These are phyloP conservation scores for Blastobasis adustella DNA, from an alignment of 2,888 invertebrate species.

Conservation along the genomic window DNA sequence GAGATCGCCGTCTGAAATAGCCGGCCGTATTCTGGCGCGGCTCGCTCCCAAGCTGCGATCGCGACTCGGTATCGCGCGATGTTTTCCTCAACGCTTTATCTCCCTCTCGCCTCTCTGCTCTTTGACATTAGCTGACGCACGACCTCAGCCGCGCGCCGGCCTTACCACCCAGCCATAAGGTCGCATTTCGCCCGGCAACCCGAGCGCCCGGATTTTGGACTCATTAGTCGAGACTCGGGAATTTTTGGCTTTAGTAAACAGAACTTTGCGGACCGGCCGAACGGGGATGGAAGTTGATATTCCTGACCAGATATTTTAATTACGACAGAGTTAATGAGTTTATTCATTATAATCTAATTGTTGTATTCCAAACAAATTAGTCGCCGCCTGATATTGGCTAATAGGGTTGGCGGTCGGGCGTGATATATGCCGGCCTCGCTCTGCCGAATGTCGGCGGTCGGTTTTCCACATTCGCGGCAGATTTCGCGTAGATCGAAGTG, in stretches of 20 bases:
- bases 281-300: slow-evolving; percentile 16
- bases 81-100: slow-evolving; percentile 65
- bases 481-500: not conserved
- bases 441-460: no score
- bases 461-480: no score
- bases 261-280: slow-evolving; percentile 39
- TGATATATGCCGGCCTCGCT: no score
- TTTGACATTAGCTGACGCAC: slow-evolving; percentile 64
- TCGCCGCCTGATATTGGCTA: no score
- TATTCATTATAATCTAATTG: no score
- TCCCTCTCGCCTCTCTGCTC: slow-evolving; percentile 56
- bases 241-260: slow-evolving; percentile 62
- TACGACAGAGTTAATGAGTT: no score
- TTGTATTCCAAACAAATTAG: no score
- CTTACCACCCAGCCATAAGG: slow-evolving; percentile 35
- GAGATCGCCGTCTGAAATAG: not conserved
- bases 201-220: slow-evolving; percentile 50
- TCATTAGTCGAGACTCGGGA: slow-evolving; percentile 60
- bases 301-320: not conserved
- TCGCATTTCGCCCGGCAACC: slow-evolving; percentile 24
- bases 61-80: slow-evolving; percentile 26
- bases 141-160: slow-evolving; percentile 36
- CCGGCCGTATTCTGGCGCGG: not conserved
- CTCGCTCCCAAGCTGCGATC: not conserved
- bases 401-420: no score